These are phyloP conservation scores for Camponotus floridanus DNA, from an alignment of 1,140 invertebrate genomes.

Conservation along the genomic window DNA sequence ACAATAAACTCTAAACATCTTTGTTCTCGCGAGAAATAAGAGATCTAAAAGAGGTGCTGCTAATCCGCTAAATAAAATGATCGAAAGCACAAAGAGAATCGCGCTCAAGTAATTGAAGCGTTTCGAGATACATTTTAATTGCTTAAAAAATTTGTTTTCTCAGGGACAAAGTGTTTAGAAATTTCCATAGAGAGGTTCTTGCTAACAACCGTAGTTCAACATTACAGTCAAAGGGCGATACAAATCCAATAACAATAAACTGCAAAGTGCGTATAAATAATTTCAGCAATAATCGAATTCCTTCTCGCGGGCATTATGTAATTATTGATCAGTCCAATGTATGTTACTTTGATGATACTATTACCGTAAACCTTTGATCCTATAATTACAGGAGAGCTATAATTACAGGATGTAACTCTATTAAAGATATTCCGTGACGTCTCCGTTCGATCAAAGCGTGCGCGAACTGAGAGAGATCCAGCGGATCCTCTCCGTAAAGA, in stretches of 20 bases:
- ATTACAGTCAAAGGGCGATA: neutral
- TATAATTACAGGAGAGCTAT: neutral
- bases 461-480: neutral
- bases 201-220: no score
- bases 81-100: constrained; percentile 4
- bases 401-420: constrained; percentile 38
- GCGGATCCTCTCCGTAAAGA: neutral
- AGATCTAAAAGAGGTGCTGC: neutral
- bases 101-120: neutral
- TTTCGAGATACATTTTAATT: neutral
- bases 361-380: constrained; percentile 19
- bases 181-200: neutral
- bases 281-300: neutral
- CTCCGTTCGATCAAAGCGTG: constrained; percentile 9
- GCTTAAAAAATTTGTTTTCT: neutral
- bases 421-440: neutral
- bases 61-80: constrained; percentile 45
- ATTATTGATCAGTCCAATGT: neutral
- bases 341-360: neutral
- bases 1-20: constrained; percentile 71
- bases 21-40: constrained; percentile 38
- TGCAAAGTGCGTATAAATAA: neutral
- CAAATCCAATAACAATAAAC: neutral
- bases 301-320: neutral
- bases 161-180: neutral